A percentile compares a stretch with the other conserved stretches of the same genome.
These are phyloP conservation scores for Gymnoscelis rufifasciata DNA, from an alignment of 2,888 invertebrate species.

Conservation along the genomic window DNA sequence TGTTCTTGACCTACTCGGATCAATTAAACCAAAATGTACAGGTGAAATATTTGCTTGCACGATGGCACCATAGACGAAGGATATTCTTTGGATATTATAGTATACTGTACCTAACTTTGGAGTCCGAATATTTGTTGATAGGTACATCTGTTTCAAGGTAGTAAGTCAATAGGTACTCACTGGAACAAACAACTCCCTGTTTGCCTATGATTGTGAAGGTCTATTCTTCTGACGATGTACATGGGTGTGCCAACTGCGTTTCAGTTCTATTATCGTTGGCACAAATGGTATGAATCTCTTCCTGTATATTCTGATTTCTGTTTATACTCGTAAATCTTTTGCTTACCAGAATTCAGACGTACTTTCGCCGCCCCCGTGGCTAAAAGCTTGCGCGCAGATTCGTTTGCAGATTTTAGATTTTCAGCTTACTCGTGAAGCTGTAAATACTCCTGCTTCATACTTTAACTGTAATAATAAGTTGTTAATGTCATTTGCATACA, in stretches of 20 bases:
- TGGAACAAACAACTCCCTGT: slow-evolving; percentile 22
- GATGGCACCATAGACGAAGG: no score
- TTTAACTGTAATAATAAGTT: no score
- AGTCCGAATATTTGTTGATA: no score
- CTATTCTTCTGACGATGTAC: slow-evolving; percentile 10
- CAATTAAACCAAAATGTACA: no score
- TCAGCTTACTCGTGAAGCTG: no score
- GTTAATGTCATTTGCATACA: slow-evolving; percentile 29
- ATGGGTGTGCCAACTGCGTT: slow-evolving; percentile 20
- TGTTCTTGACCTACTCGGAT: no score
- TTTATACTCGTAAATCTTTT: slow-evolving; percentile 4
- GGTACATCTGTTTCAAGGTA: no score
- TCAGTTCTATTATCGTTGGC: slow-evolving; percentile 17
- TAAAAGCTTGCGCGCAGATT: slow-evolving; percentile 1
- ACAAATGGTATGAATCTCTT: slow-evolving; percentile 12
- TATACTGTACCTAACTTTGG: no score
- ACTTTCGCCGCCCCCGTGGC: background rate
- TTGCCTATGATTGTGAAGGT: slow-evolving; percentile 17
- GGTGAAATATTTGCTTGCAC: no score
- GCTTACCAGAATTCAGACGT: slow-evolving; percentile 1
- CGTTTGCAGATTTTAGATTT: background rate
- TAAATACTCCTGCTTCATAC: no score
- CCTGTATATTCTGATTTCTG: slow-evolving; percentile 10
- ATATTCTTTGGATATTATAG: no score
- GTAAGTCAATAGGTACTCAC: background rate